Evolutionary conservation across 2,113 vertebrate genomes (phyloP), one percentile per base, ranked within the genome.

Genomic region (Sebastes schlegelii): DNA sequence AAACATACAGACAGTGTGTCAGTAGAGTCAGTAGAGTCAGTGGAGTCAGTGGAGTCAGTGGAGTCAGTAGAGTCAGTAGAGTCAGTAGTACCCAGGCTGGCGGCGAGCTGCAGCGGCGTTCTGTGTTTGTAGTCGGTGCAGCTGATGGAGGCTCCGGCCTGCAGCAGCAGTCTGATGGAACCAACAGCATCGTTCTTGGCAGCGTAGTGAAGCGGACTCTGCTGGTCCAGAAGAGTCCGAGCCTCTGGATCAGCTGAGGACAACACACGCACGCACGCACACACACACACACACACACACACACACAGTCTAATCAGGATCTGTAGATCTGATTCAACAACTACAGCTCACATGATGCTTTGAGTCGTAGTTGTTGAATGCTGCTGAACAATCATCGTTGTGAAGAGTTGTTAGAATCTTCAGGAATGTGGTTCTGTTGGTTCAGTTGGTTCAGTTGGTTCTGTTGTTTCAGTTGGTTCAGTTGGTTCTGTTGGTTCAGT

Each of bases 201-300:
- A 17, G 94, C 94, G 4, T 86, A 95, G 87, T 95, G 94, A 73
- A 95, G 86, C 1, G 92, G 92, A 2, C 92, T 95, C 80, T 95
- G 93, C 42, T 79, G 70, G 85, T 92, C 92, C 52, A 80, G 80
- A 7, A 71, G 1, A 2, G 93, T 94, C 51, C 23, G 55, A 46
- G 86, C 87, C 45, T 85, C 91, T 0, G 79, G 65, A 26, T 93
- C 90, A 72, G 91, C 94, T 95, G 64, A 51, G 45, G 6, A 65
- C 7, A 43, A 86, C 13, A 51, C 40, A 34, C 40, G 55, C 46
- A 55, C 58, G 43, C 13, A 81, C 8, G 57, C 14, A n/a, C 55
- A 51, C 21, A 61, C n/a, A n/a, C n/a, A n/a, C n/a, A n/a, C n/a
- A n/a, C n/a, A n/a, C 16, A 80, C 7, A 60, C 17, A 21, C 63